Conservation (phyloP, 2,888 invertebrate genomes). For the Hirtodrosophila duncani region DNA sequence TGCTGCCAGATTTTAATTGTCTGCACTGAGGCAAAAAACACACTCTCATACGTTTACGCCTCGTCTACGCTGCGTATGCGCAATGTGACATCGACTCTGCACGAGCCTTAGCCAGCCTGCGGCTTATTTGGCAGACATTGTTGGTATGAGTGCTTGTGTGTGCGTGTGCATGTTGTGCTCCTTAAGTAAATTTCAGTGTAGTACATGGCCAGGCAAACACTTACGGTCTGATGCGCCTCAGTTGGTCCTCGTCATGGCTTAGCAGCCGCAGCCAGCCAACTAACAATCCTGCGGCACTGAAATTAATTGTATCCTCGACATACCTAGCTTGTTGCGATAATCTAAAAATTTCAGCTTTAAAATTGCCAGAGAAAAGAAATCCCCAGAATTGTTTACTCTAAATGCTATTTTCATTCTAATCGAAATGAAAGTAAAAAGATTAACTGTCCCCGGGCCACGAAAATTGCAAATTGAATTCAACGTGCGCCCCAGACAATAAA, state of each 20-base stretch:
- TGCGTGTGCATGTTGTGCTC: slow-evolving; percentile 13
- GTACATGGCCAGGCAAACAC: slow-evolving; percentile 46
- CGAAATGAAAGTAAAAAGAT: slow-evolving; percentile 39
- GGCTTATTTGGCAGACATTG: slow-evolving; percentile 16
- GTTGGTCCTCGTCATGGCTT: slow-evolving; percentile 50
- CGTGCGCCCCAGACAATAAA: slow-evolving; percentile 45
- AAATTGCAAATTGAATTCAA: slow-evolving; percentile 48
- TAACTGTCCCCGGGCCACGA: slow-evolving; percentile 42
- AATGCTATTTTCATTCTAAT: slow-evolving; percentile 43
- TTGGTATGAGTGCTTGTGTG: not conserved
- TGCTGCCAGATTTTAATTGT: slow-evolving; percentile 77
- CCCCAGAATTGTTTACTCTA: slow-evolving; percentile 55
- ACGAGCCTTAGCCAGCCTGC: slow-evolving; percentile 16
- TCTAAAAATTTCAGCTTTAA: no score
- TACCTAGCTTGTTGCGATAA: no score
- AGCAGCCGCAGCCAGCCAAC: slow-evolving; percentile 37
- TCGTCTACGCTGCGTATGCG: slow-evolving; percentile 49
- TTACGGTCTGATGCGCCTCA: slow-evolving; percentile 54
- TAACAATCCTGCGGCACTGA: slow-evolving; percentile 39
- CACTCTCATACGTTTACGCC: not conserved
- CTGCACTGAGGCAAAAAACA: slow-evolving; percentile 33
- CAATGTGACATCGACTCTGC: slow-evolving; percentile 37
- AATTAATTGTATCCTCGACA: slow-evolving; percentile 47
- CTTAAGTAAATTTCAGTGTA: slow-evolving; percentile 54
- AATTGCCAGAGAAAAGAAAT: slow-evolving; percentile 26